A percentile compares a stretch with the other conserved stretches of the same genome.
These are phyloP conservation scores for Misgurnus anguillicaudatus DNA, from an alignment of 2,113 vertebrate species.

Conservation along the genomic window DNA sequence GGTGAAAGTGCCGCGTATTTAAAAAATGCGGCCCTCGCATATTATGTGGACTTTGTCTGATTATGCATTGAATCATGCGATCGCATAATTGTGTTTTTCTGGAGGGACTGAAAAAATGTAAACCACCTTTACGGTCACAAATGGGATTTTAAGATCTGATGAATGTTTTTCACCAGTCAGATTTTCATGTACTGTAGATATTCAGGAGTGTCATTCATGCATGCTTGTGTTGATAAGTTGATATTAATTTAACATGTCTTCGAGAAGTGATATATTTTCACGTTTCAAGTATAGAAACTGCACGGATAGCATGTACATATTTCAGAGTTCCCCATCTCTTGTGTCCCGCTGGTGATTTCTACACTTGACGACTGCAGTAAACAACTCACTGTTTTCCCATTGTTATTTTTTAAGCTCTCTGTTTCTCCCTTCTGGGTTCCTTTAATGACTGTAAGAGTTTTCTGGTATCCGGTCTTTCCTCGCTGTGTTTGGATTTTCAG, in stretches of 20 bases:
- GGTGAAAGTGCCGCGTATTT: too few species aligned
- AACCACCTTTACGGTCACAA: too few species aligned
- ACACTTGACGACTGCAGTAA: neutral
- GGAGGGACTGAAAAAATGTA: too few species aligned
- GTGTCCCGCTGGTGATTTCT: neutral
- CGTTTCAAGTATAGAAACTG: neutral
- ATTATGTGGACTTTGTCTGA: too few species aligned
- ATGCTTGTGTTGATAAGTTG: neutral
- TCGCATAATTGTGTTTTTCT: too few species aligned
- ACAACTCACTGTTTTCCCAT: neutral
- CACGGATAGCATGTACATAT: neutral
- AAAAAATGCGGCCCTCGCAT: too few species aligned
- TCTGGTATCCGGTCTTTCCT: neutral
- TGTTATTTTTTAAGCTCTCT: neutral
- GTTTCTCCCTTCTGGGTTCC: neutral
- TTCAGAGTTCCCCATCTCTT: neutral
- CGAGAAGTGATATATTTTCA: neutral
- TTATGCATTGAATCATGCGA: too few species aligned
- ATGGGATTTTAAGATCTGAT: too few species aligned
- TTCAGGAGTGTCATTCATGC: too few species aligned
- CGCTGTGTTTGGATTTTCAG: neutral
- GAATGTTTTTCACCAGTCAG: too few species aligned
- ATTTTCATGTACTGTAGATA: too few species aligned
- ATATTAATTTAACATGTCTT: neutral
- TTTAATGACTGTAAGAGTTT: conserved; percentile 10